Conservation (phyloP, 2,113 vertebrate genomes). For the Zapornia atra region DNA sequence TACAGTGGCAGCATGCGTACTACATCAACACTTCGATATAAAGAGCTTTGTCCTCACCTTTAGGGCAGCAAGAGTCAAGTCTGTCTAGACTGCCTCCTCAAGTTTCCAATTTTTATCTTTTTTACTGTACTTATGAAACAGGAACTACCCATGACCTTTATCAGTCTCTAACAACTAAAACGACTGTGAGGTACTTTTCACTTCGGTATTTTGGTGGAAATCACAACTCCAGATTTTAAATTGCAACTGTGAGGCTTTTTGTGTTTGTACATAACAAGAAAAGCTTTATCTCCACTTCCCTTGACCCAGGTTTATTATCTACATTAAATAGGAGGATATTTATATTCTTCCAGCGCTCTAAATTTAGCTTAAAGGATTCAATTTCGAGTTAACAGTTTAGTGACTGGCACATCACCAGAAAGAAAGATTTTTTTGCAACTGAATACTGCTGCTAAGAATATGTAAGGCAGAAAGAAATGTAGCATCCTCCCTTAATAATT, state of each 20-base stretch:
- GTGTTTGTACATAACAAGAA: not conserved
- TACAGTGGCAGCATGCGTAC: not conserved
- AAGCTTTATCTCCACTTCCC: not conserved
- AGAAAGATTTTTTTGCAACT: not conserved
- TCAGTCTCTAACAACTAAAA: not conserved
- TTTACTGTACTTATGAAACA: not conserved
- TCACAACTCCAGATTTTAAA: not conserved
- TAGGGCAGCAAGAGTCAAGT: not conserved
- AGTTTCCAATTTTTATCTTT: not conserved
- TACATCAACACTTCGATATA: not conserved
- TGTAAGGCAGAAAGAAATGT: not conserved
- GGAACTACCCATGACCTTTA: not conserved
- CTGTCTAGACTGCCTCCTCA: not conserved
- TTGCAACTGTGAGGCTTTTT: not conserved
- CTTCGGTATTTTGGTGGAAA: not conserved
- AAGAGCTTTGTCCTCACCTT: not conserved
- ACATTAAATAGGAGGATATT: not conserved
- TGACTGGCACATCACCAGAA: not conserved
- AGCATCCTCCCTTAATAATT: not conserved
- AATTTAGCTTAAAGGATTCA: not conserved
- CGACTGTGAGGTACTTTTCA: not conserved
- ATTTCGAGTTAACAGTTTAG: not conserved
- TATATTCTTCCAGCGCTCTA: not conserved
- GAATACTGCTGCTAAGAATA: not conserved
- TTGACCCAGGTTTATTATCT: not conserved